Base-by-base conservation (phyloP, 2,888 invertebrate species). In the Agrotis ipsilon region DNA sequence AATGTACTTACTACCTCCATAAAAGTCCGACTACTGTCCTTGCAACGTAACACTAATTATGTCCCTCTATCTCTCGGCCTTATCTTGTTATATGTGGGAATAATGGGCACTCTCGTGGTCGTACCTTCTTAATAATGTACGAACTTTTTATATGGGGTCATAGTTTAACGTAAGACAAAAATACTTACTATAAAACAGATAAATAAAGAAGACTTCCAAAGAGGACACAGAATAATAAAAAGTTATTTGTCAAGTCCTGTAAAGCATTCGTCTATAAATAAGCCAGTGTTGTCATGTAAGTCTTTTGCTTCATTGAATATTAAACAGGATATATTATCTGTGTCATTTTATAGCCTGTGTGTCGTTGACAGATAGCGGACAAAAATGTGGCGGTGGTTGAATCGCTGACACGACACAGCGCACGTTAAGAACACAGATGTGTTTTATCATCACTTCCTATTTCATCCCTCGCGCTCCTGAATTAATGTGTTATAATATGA, bases 381-480 rank as follows among this genome's bases (percentile, higher is more conserved):
- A 68, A 59, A 69, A 74, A 73, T 61, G 68, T 14, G 49, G 73
- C 19, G 24, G 55, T 58, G 46, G 70, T 21, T 66, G 87, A 86
- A 81, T 81, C 72, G 86, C 80, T 80, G 79, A 85, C 83, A 73
- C 68, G 77, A 76, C 79, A 72, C 80, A 78, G 76, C 78, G 72
- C 78, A 78, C 72, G 80, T 80, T 81, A 83, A 82, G 82, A 75
- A 84, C 88, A 87, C 92, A 93, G 90, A 92, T 93, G 92, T 89
- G 88, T 92, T 94, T 94, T 93, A 91, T 88, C 89, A 89, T 89
- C 88, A 80, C 84, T 85, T 82, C 86, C 86, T 80, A 81, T 82
- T 81, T 82, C 73, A 82, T 77, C 77, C 78, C 74, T 70, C 75
- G 32, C 55, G 64, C 71, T 76, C 49, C 69, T 68, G 78, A 86